Base-by-base conservation (phyloP, 2,113 vertebrate species). In the Taxidea taxus region DNA sequence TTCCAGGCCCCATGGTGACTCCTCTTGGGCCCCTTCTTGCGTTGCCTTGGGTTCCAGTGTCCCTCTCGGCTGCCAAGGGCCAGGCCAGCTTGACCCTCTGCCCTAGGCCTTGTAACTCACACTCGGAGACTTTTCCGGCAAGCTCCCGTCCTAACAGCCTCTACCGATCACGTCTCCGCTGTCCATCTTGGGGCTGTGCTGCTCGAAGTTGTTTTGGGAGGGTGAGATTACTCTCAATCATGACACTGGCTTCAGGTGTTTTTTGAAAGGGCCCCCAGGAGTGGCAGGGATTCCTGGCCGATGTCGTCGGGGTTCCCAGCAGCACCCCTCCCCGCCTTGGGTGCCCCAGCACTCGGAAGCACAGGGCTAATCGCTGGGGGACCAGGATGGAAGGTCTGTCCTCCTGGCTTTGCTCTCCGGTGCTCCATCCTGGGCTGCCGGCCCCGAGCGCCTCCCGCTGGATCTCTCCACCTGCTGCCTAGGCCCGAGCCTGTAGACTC, bases 311-410 rank as follows among this genome's bases (percentile, higher is more conserved):
- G 23, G 44, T 42, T 72, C 74, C 42, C 1, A 7, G 70, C 18
- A 42, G 60, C 42, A 34, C 1, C 3, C 10, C 14, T 21, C 10
- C 27, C 56, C 2, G 2, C 10, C 10, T 39, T 13, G 10, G 8
- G 60, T 11, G 42, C 27, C 3, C 42, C 6, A 62, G 27, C 5
- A 18, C 54, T 11, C 1, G 0, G n/a, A 7, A 29, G 6, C 44
- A 34, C 51, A 34, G 21, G 3, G 21, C 42, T 0, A 2, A 23
- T 1, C 4, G 31, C 0, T 0, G 1, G 5, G 10, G 70, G 25
- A 13, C 29, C 0, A 3, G n/a, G 70, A 18, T 3, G 34, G 74
- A 18, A 74, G 16, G 54, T 54, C 1, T 3, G 29, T 23, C 82
- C 1, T 51, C 15, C 39, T 34, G 72, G 14, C 25, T 34, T 25